Evolutionary conservation across 2,113 vertebrate species (phyloP).

Genomic region (Notothenia rossii): DNA sequence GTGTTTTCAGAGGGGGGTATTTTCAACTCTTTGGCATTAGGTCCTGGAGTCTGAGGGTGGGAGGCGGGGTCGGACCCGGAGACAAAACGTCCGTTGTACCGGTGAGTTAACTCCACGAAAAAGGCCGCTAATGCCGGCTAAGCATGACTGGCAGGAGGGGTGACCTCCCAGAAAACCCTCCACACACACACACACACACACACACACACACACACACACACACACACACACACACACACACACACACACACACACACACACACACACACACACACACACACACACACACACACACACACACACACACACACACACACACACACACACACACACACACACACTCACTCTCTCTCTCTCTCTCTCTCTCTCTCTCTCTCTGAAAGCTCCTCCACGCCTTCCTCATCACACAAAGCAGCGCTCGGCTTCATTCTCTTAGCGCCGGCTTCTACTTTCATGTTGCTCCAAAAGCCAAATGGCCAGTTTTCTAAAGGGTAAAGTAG

Average conservation of each 20-base stretch:
- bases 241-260: conserved; percentile 24
- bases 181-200: conserved; percentile 19
- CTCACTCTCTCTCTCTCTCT: too few relatives aligned
- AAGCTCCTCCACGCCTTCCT: conserved; percentile 45
- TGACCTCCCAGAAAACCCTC: conserved; percentile 71
- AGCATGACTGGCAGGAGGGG: conserved; percentile 86
- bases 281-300: conserved; percentile 22
- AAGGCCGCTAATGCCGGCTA: conserved; percentile 82
- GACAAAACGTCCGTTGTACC: conserved; percentile 83
- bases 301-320: conserved; percentile 24
- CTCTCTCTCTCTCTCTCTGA: too few relatives aligned
- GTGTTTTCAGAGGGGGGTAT: conserved; percentile 61
- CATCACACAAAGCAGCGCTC: conserved; percentile 53
- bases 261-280: conserved; percentile 17
- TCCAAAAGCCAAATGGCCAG: conserved; percentile 70
- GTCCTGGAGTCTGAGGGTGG: conserved; percentile 51
- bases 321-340: conserved; percentile 27
- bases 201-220: conserved; percentile 24
- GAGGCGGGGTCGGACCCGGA: conserved; percentile 52
- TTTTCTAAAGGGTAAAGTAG: conserved; percentile 43
- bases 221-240: conserved; percentile 24
- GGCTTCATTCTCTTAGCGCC: conserved; percentile 30
- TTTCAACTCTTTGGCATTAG: conserved; percentile 66
- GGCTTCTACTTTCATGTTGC: conserved; percentile 75
- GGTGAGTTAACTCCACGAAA: conserved; percentile 80